Conservation (phyloP, 1,140 invertebrate species). For the Eciton burchellii region DNA sequence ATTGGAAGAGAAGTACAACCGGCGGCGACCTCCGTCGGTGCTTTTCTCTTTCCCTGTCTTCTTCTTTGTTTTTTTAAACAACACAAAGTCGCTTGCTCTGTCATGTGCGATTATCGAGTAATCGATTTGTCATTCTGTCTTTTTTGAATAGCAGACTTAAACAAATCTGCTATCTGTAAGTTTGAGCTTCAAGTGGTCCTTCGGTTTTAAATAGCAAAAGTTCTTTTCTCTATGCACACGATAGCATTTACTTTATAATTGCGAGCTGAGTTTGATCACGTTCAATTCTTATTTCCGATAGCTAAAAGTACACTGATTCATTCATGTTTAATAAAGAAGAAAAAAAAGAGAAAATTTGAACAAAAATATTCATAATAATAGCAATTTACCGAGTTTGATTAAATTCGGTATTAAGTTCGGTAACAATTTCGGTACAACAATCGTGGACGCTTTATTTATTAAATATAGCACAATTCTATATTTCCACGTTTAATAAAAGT, state of each 20-base stretch:
- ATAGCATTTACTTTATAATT: neutral
- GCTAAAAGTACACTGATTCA: neutral
- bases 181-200: neutral
- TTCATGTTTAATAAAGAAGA: neutral
- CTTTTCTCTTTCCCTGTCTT: conserved; percentile 13
- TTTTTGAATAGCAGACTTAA: neutral
- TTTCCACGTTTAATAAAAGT: neutral
- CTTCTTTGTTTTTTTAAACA: conserved; percentile 39
- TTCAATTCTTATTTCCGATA: neutral
- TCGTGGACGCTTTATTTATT: neutral
- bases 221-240: neutral
- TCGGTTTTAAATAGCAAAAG: neutral
- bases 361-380: conserved; percentile 17
- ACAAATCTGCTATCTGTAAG: neutral
- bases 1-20: conserved; percentile 40
- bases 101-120: conserved; percentile 15
- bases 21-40: conserved; percentile 6
- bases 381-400: conserved; percentile 10
- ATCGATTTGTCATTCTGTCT: conserved; percentile 23
- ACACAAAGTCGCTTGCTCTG: neutral
- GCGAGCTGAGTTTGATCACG: neutral
- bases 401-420: too few species aligned
- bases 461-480: neutral
- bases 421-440: neutral
- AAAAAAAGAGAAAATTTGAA: neutral